Conservation (phyloP, 2,797 vertebrate species). For the Brotula barbata region DNA sequence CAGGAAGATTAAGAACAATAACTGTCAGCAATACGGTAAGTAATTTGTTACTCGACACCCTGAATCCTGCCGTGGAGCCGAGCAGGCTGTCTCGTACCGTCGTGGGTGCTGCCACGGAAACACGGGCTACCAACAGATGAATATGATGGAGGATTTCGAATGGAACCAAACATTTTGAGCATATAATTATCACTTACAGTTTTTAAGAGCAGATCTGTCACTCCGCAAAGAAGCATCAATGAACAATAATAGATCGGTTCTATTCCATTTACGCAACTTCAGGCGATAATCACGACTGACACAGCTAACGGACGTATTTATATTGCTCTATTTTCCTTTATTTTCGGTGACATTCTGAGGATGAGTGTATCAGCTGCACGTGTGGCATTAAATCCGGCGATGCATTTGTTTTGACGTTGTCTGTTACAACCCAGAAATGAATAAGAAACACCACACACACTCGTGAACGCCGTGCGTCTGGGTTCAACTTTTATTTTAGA, state of each 20-base stretch:
- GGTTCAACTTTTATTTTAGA: conserved; percentile 9
- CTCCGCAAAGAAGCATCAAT: too few species aligned
- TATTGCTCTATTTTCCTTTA: neutral
- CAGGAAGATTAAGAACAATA: conserved; percentile 27
- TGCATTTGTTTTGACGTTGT: conserved; percentile 5
- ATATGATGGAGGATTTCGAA: too few species aligned
- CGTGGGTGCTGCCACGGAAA: conserved; percentile 2
- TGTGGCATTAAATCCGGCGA: neutral
- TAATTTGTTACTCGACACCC: conserved; percentile 53
- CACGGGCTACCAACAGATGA: too few species aligned
- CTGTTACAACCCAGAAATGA: conserved; percentile 6
- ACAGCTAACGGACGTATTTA: neutral
- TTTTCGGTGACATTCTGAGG: neutral
- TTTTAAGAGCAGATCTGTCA: too few species aligned
- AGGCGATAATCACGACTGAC: too few species aligned
- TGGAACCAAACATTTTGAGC: too few species aligned
- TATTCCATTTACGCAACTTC: too few species aligned
- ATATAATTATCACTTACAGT: too few species aligned
- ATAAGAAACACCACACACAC: conserved; percentile 2
- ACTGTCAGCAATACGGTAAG: conserved; percentile 43
- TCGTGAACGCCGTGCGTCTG: conserved; percentile 1
- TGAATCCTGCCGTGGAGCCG: conserved; percentile 19
- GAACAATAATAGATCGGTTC: too few species aligned
- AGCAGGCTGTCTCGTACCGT: conserved; percentile 7
- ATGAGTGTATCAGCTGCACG: neutral